Evolutionary conservation across 2,797 vertebrate genomes (phyloP).

Genomic region (Enteromius argenteus): DNA sequence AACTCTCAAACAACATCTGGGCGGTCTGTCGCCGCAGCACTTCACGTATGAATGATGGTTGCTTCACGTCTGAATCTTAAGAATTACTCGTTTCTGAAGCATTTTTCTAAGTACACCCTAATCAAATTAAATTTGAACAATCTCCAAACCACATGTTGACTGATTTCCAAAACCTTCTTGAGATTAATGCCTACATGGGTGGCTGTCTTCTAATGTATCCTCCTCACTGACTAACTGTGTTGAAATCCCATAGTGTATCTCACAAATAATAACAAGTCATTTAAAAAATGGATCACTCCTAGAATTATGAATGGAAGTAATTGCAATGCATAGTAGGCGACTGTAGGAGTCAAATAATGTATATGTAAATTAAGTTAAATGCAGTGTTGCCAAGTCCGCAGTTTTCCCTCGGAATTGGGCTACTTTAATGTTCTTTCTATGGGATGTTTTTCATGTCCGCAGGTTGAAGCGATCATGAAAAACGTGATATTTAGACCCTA

Average conservation of each 20-base stretch:
- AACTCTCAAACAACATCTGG: slow-evolving; percentile 49
- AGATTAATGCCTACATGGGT: neutral
- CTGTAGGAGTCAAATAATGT: neutral
- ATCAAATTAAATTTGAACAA: neutral
- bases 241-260: neutral
- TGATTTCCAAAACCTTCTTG: neutral
- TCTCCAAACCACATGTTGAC: neutral
- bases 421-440: no score
- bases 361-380: neutral
- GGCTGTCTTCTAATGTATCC: neutral
- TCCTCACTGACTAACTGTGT: neutral
- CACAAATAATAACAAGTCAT: neutral
- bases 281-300: neutral
- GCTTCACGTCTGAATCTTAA: slow-evolving; percentile 18
- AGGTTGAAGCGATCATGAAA: no score
- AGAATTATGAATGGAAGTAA: neutral
- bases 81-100: neutral
- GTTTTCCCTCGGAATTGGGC: no score
- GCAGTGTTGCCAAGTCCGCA: no score
- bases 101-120: neutral
- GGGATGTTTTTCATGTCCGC: no score
- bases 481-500: no score
- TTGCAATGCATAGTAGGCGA: neutral
- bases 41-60: slow-evolving; percentile 2
- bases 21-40: slow-evolving; percentile 2